Conservation (phyloP, 2,113 vertebrate genomes). For the Lipophrys pholis region DNA sequence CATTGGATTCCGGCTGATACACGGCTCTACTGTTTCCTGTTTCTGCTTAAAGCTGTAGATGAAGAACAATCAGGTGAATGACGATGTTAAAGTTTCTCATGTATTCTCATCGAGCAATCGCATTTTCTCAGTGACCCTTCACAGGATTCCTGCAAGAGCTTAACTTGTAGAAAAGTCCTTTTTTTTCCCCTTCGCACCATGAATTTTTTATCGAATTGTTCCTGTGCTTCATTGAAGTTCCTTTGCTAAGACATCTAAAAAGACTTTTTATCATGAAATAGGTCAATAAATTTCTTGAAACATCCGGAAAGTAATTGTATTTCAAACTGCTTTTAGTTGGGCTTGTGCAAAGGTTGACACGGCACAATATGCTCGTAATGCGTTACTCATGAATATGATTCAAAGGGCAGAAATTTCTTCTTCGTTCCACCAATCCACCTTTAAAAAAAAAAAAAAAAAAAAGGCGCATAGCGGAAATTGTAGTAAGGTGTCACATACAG, state of each 20-base stretch:
- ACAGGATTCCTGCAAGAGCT: background rate
- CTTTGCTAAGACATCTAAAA: background rate
- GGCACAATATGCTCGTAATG: background rate
- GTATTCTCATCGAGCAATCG: conserved; percentile 18
- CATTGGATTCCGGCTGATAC: too few species aligned
- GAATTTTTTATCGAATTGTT: conserved; percentile 17
- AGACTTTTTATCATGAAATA: conserved; percentile 2
- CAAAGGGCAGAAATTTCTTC: background rate
- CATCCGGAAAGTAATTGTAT: conserved; percentile 11
- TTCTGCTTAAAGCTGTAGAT: too few species aligned
- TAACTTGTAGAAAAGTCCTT: background rate
- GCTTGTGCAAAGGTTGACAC: conserved; percentile 12
- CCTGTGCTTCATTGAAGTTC: conserved; percentile 8
- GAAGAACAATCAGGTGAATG: too few species aligned
- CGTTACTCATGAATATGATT: background rate
- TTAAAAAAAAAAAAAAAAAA: background rate
- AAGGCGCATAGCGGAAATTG: background rate
- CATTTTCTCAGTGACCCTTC: conserved; percentile 11
- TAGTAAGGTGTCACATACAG: background rate
- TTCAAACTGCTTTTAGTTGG: conserved; percentile 11
- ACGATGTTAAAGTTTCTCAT: background rate
- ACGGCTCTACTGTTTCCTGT: too few species aligned
- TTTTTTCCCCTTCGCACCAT: background rate
- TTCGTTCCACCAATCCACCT: conserved; percentile 14
- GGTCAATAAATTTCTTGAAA: background rate